A percentile compares a stretch with the other conserved stretches of the same genome.
Evolutionary conservation across 2,113 vertebrate species (phyloP).

Genomic region (Macroglossus sobrinus): DNA sequence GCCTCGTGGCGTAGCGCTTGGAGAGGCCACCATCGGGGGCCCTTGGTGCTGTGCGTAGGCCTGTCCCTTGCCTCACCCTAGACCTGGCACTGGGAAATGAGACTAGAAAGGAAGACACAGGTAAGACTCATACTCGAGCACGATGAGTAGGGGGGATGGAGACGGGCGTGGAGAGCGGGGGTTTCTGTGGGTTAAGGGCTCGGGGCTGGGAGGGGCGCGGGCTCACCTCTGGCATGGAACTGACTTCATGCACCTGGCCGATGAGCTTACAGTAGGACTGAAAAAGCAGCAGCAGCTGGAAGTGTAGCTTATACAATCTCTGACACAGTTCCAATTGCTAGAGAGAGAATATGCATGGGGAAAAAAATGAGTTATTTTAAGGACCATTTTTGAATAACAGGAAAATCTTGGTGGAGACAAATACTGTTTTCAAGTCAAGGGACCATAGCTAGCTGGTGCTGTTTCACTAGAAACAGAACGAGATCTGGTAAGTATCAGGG

Average conservation of each 20-base stretch:
- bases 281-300: conserved; percentile 98
- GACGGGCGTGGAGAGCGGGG: neutral
- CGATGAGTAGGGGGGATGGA: neutral
- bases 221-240: conserved; percentile 96
- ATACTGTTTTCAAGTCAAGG: neutral
- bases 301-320: conserved; percentile 98
- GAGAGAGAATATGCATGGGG: conserved; percentile 65
- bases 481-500: neutral
- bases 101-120: neutral
- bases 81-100: neutral
- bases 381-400: neutral
- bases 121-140: neutral
- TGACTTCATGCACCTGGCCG: conserved; percentile 96
- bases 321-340: conserved; percentile 99
- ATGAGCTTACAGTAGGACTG: conserved; percentile 99
- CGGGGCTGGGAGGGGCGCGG: neutral
- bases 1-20: rapidly evolving
- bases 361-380: conserved; percentile 68
- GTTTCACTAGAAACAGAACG: conserved; percentile 30
- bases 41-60: neutral
- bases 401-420: conserved; percentile 27
- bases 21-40: too few relatives aligned
- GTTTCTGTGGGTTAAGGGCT: neutral
- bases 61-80: neutral
- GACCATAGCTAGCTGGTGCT: neutral